These are phyloP conservation scores for Pelagia noctiluca DNA, from an alignment of 30 jellyfish, hydroid and myxozoan genomes.

Conservation along the genomic window DNA sequence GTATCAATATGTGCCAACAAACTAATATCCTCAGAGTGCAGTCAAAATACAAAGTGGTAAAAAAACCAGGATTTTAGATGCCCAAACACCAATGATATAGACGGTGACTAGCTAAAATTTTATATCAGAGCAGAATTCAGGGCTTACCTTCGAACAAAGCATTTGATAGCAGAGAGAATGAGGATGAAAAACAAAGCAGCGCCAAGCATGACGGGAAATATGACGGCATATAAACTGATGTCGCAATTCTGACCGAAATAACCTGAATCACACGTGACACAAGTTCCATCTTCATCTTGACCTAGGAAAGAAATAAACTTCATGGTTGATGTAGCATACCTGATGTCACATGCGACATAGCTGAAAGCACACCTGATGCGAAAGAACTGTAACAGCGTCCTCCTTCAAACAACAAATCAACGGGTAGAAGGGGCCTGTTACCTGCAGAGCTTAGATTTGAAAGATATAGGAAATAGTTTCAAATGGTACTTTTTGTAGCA, in stretches of 20 bases:
- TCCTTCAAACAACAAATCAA: too few relatives aligned
- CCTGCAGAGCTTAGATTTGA: too few relatives aligned
- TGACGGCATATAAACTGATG: conserved; percentile 79
- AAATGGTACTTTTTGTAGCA: too few relatives aligned
- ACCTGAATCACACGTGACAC: conserved; percentile 81
- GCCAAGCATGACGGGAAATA: conserved; percentile 77
- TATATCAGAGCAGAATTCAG: neutral
- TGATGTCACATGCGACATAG: neutral
- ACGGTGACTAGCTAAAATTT: too few relatives aligned
- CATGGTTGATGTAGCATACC: neutral
- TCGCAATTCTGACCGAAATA: conserved; percentile 86
- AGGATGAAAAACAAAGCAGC: conserved; percentile 21
- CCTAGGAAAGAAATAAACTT: conserved; percentile 48
- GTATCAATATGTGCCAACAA: too few relatives aligned
- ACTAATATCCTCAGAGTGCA: too few relatives aligned
- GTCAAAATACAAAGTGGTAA: too few relatives aligned
- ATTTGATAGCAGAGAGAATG: conserved; percentile 17
- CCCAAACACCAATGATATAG: too few relatives aligned
- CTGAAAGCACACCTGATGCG: neutral
- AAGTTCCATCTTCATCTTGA: conserved; percentile 82
- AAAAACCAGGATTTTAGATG: too few relatives aligned
- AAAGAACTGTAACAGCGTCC: too few relatives aligned
- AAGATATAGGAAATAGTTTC: too few relatives aligned
- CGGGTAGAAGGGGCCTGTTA: too few relatives aligned
- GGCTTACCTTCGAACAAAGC: conserved; percentile 40